phyloP scores from a whole-genome alignment of 2,797 vertebrate genomes.

The Hybognathus amarus region DNA sequence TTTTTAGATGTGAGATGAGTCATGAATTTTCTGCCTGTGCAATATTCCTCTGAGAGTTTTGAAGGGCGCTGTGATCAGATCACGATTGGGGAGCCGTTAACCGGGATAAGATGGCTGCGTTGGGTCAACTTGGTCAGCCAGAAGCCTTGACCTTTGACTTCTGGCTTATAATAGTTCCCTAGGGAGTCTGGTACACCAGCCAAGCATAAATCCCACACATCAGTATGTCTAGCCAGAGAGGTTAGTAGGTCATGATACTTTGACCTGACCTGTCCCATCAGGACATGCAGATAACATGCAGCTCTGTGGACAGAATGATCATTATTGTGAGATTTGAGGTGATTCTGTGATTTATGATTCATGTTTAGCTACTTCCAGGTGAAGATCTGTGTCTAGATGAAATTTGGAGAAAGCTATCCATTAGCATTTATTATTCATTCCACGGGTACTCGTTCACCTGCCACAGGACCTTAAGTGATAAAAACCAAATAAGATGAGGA shows the following conservation, averaged over 20 bases:
- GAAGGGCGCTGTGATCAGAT: slow-evolving; percentile 22
- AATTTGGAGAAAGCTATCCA: no score
- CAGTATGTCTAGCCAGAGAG: slow-evolving; percentile 30
- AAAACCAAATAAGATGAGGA: neutral
- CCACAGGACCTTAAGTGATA: neutral
- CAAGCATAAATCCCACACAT: slow-evolving; percentile 34
- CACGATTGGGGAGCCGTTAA: neutral
- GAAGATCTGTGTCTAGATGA: neutral
- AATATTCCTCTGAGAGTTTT: slow-evolving; percentile 28
- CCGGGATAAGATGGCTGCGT: slow-evolving; percentile 25
- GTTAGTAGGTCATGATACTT: slow-evolving; percentile 11
- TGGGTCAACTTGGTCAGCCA: slow-evolving; percentile 35
- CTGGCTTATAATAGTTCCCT: slow-evolving; percentile 3
- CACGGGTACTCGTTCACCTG: neutral
- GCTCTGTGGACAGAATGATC: neutral
- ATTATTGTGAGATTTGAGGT: slow-evolving; percentile 1
- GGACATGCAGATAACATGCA: slow-evolving; percentile 2
- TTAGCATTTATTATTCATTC: neutral
- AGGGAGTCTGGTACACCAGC: slow-evolving; percentile 27
- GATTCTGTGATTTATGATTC: neutral
- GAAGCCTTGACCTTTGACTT: slow-evolving; percentile 42
- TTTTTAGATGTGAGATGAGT: slow-evolving; percentile 43
- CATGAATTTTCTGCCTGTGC: slow-evolving; percentile 37
- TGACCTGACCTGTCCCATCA: slow-evolving; percentile 18
- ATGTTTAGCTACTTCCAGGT: neutral